A percentile compares a stretch with the other conserved stretches of the same genome.
These are phyloP conservation scores for Propithecus coquereli DNA, from an alignment of 2,113 vertebrate genomes.

Conservation along the genomic window DNA sequence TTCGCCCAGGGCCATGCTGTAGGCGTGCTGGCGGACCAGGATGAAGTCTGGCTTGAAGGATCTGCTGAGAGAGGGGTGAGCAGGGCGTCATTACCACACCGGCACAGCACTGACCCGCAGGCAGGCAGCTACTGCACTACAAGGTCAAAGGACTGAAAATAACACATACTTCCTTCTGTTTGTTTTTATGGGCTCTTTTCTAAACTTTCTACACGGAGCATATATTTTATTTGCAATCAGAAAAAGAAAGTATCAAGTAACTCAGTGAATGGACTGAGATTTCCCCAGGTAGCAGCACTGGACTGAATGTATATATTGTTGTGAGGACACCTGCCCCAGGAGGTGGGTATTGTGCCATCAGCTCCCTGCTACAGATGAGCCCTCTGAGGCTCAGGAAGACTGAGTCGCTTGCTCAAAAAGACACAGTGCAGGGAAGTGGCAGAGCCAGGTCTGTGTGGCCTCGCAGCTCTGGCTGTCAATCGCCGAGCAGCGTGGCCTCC, in stretches of 20 bases:
- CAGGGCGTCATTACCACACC: background rate
- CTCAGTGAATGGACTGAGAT: background rate
- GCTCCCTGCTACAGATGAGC: background rate
- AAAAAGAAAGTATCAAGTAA: background rate
- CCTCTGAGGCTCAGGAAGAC: background rate
- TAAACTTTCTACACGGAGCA: background rate
- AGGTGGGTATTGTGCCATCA: background rate
- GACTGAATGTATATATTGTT: rapidly evolving
- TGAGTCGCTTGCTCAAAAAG: background rate
- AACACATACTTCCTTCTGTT: background rate
- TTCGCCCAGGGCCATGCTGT: conserved; percentile 95
- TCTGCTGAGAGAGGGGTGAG: conserved; percentile 77
- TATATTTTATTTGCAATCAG: background rate
- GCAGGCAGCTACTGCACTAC: background rate
- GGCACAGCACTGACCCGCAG: rapidly evolving
- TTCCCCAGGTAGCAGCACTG: background rate
- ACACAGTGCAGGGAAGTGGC: background rate
- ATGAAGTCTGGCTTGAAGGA: conserved; percentile 96
- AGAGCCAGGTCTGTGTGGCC: background rate
- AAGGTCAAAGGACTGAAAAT: background rate
- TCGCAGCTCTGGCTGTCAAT: background rate
- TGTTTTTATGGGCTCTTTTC: background rate
- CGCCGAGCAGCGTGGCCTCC: rapidly evolving
- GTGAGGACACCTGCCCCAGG: background rate
- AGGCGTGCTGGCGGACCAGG: conserved; percentile 94